Evolutionary conservation across 2,113 vertebrate genomes (phyloP), one percentile per base, ranked within the genome.

Genomic region (Todiramphus chloris): DNA sequence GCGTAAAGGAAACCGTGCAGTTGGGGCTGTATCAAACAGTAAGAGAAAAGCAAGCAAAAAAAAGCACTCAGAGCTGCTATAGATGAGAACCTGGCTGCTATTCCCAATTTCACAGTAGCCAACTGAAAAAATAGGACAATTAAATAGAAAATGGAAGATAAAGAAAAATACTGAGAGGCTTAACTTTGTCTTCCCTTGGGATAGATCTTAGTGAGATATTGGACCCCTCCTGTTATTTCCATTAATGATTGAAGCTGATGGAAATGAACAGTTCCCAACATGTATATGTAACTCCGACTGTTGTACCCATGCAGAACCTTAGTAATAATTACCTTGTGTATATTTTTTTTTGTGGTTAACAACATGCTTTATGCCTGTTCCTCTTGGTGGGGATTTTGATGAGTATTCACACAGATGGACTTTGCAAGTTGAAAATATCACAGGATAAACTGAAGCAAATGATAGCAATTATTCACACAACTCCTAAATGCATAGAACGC

Each of bases 201-300:
- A 67, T 50, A 55, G 37, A 51, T 55, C 16, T 53, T 25, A 41
- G 25, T 33, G 28, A 67, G 21, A 35, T 50, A 12, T 31, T 55
- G 51, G 53, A 25, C 27, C 43, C 24, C 25, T 87, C 79, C n/a
- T 70, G 10, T 56, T 64, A 7, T 74, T 83, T 55, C 60, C 39
- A 48, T 4, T 67, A 16, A 11, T 60, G 51, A 10, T 50, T 81
- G 51, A 77, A 77, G 8, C 17, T 67, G 56, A 41, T 75, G 46
- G 24, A 74, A 62, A 53, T 20, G 2, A 62, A 28, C 28, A 50
- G 16, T 77, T 87, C 31, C 35, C 16, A 56, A 15, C 19, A 13
- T 0, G 0, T 39, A 12, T 19, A 5, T 53, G 12, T 64, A 58
- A 58, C 12, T 60, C n/a, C 48, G 41, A 33, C 39, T 73, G 43